Percentiles rank a stretch among this genome's conserved stretches.
Conservation (phyloP, 1,140 invertebrate species). For the Gryllus bimaculatus region DNA sequence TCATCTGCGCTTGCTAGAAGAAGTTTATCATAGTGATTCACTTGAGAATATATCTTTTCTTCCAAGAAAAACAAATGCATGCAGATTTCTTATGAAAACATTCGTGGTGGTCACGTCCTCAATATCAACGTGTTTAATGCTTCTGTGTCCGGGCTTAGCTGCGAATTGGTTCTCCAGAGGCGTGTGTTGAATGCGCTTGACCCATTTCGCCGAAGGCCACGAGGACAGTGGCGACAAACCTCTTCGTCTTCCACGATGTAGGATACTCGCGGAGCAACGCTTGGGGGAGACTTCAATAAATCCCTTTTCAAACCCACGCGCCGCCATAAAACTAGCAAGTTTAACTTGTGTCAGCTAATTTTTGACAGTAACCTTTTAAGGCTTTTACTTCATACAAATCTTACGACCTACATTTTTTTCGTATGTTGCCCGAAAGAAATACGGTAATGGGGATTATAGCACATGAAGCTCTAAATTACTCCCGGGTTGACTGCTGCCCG, state of each 20-base stretch:
- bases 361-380: not conserved
- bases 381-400: constrained; percentile 1
- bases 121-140: too few relatives aligned
- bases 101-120: too few relatives aligned
- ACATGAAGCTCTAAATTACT: constrained; percentile 2
- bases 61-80: too few relatives aligned
- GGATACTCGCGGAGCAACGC: too few relatives aligned
- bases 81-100: too few relatives aligned
- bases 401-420: not conserved
- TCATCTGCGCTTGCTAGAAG: too few relatives aligned
- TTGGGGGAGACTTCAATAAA: not conserved
- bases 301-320: not conserved
- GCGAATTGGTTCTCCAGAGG: too few relatives aligned
- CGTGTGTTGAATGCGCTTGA: too few relatives aligned
- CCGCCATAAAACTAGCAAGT: not conserved
- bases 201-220: too few relatives aligned
- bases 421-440: not conserved
- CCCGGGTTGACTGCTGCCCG: not conserved
- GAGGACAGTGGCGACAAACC: not conserved
- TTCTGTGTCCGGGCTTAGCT: too few relatives aligned
- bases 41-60: too few relatives aligned
- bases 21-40: too few relatives aligned
- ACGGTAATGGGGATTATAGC: not conserved
- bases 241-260: not conserved
- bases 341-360: not conserved